A percentile compares a stretch with the other conserved stretches of the same genome.
phyloP scores from a whole-genome alignment of 2,797 vertebrate genomes.

The Tauraco hartlaubi region DNA sequence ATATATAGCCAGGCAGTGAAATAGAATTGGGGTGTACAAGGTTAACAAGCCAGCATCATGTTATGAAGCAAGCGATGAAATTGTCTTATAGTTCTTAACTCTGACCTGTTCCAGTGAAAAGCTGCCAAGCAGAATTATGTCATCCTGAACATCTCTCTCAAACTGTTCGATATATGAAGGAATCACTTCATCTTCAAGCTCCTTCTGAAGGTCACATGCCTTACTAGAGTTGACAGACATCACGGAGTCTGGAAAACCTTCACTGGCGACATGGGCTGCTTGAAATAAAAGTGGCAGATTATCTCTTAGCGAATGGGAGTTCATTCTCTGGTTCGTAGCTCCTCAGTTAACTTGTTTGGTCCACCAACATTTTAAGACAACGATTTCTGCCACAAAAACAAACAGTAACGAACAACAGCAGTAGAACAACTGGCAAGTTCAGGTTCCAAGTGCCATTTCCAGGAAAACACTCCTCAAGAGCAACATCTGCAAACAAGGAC shows the following conservation, averaged over 20 bases:
- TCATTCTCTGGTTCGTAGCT: background rate
- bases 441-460: background rate
- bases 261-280: slow-evolving; percentile 8
- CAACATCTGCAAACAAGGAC: background rate
- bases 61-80: slow-evolving; percentile 79
- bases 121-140: slow-evolving; percentile 90
- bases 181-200: slow-evolving; percentile 79
- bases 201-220: slow-evolving; percentile 50
- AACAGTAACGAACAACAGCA: background rate
- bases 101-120: slow-evolving; percentile 93
- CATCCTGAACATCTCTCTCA: slow-evolving; percentile 86
- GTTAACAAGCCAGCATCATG: slow-evolving; percentile 45
- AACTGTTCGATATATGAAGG: slow-evolving; percentile 85
- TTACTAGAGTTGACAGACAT: slow-evolving; percentile 60
- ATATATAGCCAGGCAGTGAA: background rate
- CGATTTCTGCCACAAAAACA: background rate
- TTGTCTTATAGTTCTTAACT: slow-evolving; percentile 82
- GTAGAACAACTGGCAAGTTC: background rate
- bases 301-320: background rate
- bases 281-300: slow-evolving; percentile 5
- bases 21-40: slow-evolving; percentile 25
- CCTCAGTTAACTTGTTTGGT: background rate
- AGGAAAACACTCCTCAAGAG: background rate
- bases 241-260: background rate
- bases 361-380: background rate